Conservation (phyloP, 2,888 invertebrate species). For the Merodon equestris region DNA sequence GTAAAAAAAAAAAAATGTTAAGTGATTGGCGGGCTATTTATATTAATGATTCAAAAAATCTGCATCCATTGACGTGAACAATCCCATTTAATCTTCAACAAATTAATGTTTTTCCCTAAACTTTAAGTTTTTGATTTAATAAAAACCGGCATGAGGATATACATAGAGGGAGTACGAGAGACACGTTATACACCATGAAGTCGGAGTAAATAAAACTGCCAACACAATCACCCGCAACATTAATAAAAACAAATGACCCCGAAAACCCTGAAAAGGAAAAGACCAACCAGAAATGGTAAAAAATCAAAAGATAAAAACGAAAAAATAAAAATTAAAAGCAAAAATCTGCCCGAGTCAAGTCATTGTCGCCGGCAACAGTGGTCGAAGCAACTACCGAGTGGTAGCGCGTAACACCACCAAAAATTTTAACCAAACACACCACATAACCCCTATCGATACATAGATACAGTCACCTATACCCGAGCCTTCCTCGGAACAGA, state of each 20-base stretch:
- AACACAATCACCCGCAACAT: conserved; percentile 67
- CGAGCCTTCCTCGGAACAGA: neutral
- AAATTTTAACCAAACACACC: conserved; percentile 62
- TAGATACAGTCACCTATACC: conserved; percentile 4
- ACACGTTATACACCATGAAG: neutral
- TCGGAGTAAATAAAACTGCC: conserved; percentile 65
- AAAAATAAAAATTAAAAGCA: too few relatives aligned
- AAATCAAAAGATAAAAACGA: conserved; percentile 6
- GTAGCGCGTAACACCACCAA: conserved; percentile 44
- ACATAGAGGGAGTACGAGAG: too few relatives aligned
- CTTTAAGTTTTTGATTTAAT: too few relatives aligned
- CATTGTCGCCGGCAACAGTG: conserved; percentile 21
- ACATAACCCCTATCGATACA: conserved; percentile 11
- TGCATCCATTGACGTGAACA: conserved; percentile 5
- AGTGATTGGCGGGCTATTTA: conserved; percentile 36
- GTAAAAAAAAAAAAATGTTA: too few relatives aligned
- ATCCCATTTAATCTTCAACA: too few relatives aligned
- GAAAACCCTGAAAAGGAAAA: conserved; percentile 54
- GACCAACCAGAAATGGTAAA: conserved; percentile 2
- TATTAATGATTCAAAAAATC: conserved; percentile 25
- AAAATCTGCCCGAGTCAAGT: too few relatives aligned
- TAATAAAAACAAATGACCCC: conserved; percentile 69
- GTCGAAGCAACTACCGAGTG: neutral
- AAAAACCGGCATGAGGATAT: neutral
- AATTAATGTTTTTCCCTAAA: too few relatives aligned